Conservation (phyloP, 2,113 vertebrate species). For the Anhinga rufa region DNA sequence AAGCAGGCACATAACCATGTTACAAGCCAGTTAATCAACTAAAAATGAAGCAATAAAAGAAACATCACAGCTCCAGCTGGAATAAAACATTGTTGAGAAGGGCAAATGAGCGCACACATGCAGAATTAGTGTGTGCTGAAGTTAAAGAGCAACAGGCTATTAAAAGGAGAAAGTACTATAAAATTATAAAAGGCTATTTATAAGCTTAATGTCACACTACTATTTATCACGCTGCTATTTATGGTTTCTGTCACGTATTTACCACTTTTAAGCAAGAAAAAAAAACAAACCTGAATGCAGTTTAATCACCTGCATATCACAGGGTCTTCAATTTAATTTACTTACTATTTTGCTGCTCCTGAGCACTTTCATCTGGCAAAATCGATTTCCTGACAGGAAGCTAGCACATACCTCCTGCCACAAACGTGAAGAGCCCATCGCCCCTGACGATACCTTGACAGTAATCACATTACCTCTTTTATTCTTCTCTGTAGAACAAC, state of each 20-base stretch:
- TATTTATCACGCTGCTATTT: neutral
- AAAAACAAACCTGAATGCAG: neutral
- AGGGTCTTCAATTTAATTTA: neutral
- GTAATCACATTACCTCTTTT: neutral
- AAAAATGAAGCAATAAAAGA: neutral
- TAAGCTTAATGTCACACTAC: neutral
- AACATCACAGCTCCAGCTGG: neutral
- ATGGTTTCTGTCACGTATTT: neutral
- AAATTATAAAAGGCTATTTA: neutral
- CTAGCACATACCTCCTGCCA: neutral
- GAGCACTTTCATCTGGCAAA: neutral
- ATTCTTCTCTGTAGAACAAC: neutral
- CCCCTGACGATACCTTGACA: fast-evolving
- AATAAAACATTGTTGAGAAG: neutral
- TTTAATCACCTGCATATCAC: neutral
- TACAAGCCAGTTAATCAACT: neutral
- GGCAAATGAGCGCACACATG: neutral
- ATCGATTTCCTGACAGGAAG: neutral
- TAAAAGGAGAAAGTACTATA: neutral
- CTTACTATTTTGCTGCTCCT: neutral
- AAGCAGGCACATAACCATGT: neutral
- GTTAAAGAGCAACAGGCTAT: neutral
- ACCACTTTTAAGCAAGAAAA: neutral
- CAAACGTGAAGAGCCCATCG: fast-evolving
- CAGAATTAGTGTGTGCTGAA: neutral